Evolutionary conservation across 2,113 vertebrate genomes (phyloP), one percentile per base, ranked within the genome.

Genomic region (Mobula birostris): DNA sequence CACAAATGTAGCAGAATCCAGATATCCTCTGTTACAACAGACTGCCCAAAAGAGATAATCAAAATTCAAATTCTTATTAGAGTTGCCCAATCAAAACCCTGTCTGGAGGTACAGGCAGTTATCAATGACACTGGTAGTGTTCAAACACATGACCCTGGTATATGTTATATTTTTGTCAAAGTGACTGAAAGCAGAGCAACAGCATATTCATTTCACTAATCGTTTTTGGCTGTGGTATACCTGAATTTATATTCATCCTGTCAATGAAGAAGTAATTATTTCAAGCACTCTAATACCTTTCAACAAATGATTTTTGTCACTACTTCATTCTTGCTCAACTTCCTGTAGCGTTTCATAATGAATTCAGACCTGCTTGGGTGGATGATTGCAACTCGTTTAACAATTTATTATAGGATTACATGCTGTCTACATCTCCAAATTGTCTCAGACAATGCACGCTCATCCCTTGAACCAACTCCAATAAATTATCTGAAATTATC

Each of bases 231-330:
- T 29, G 27, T n/a, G 15, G 24, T 12, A 29, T 5, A 12, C 0
- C 58, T 88, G 12, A n/a, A 88, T 61, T 85, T 85, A 24, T 56
- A 58, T 85, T 87, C 61, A 87, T 63, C 58, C 58, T 87, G 58
- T 63, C 27, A 63, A 56, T 7, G 27, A 12, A 88, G 32, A 63
- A 88, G 58, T 88, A n/a, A 63, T 88, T 88, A 11, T 32, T 88
- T 88, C 58, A 6, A n/a, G 83, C 56, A 85, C 83, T 88, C 83
- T 88, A 88, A 88, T 63, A 88, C 24, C 56, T 63, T 88, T 88
- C 83, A 88, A 15, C 27, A 14, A 58, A n/a, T 5, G 7, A 32
- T 15, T 0, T 85, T 63, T 87, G 14, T 88, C 58, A 63, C 32
- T 88, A 63, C 5, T 88, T 88, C 56, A 61, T n/a, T 88, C 58